Conservation (phyloP, 2,797 vertebrate genomes). For the Urosaurus nigricauda region DNA sequence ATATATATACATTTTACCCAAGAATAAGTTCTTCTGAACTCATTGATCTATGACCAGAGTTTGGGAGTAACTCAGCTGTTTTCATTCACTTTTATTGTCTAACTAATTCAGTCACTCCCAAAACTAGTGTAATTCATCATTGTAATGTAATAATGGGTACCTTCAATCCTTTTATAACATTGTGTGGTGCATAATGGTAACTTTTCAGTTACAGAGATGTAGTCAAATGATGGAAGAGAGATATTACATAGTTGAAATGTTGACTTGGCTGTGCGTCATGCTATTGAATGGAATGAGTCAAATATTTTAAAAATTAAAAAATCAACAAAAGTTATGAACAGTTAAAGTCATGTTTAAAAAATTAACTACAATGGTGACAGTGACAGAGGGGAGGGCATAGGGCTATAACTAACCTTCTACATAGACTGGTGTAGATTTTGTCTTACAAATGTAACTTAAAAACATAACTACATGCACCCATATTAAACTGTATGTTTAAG, state of each 20-base stretch:
- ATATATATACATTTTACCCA: not conserved
- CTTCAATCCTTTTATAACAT: not conserved
- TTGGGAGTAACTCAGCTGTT: not conserved
- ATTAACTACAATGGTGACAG: not conserved
- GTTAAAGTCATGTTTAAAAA: not conserved
- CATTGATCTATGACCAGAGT: not conserved
- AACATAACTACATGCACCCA: not conserved
- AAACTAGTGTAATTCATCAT: not conserved
- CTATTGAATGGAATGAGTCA: not conserved
- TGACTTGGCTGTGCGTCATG: not conserved
- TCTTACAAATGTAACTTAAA: not conserved
- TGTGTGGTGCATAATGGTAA: not conserved
- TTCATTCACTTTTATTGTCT: not conserved
- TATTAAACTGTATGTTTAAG: constrained; percentile 6
- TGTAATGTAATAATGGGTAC: not conserved
- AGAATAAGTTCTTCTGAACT: not conserved
- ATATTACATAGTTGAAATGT: not conserved
- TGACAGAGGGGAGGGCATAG: not conserved
- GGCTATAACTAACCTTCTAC: not conserved
- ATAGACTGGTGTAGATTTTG: not conserved
- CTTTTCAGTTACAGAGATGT: not conserved
- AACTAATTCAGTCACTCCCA: not conserved
- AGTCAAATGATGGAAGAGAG: not conserved
- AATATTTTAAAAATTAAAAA: not conserved
- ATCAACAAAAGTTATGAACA: not conserved